A percentile compares a stretch with the other conserved stretches of the same genome.
These are phyloP conservation scores for Amblyornis subalaris DNA, from an alignment of 2,113 vertebrate genomes.

Conservation along the genomic window DNA sequence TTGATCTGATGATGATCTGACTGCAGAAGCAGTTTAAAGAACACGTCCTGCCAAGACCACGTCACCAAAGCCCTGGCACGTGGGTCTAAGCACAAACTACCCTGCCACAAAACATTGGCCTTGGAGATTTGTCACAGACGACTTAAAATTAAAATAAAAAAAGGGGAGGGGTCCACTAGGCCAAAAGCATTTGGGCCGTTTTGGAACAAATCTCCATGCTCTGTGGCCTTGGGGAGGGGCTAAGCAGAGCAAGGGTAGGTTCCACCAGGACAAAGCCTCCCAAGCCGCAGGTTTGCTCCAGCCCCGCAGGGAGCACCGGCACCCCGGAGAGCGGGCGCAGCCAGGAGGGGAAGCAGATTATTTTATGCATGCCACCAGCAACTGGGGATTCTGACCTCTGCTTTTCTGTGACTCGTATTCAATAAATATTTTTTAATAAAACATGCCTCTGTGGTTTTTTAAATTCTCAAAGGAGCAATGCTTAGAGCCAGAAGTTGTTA, in stretches of 20 bases:
- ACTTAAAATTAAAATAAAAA: neutral
- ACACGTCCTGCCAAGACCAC: rapidly evolving
- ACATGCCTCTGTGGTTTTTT: slow-evolving; percentile 40
- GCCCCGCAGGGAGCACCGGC: rapidly evolving
- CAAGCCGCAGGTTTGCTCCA: rapidly evolving
- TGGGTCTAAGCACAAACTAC: neutral
- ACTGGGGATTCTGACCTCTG: slow-evolving; percentile 22
- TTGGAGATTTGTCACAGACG: neutral
- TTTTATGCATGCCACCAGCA: slow-evolving; percentile 9
- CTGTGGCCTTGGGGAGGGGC: neutral
- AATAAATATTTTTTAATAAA: slow-evolving; percentile 56
- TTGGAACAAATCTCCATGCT: neutral
- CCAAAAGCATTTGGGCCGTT: neutral
- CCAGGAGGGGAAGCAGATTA: neutral
- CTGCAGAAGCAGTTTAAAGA: neutral
- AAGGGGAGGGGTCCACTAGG: neutral
- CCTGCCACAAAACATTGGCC: neutral
- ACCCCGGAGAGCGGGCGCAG: rapidly evolving
- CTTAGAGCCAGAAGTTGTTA: slow-evolving; percentile 4
- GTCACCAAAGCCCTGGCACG: rapidly evolving
- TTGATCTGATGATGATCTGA: neutral
- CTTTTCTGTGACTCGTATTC: slow-evolving; percentile 43
- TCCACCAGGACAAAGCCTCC: neutral
- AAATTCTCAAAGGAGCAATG: slow-evolving; percentile 52
- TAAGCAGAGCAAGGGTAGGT: neutral